Evolutionary conservation across 2,888 invertebrate genomes (phyloP), one percentile per base, ranked within the genome.

Genomic region (Eupithecia vulgata): DNA sequence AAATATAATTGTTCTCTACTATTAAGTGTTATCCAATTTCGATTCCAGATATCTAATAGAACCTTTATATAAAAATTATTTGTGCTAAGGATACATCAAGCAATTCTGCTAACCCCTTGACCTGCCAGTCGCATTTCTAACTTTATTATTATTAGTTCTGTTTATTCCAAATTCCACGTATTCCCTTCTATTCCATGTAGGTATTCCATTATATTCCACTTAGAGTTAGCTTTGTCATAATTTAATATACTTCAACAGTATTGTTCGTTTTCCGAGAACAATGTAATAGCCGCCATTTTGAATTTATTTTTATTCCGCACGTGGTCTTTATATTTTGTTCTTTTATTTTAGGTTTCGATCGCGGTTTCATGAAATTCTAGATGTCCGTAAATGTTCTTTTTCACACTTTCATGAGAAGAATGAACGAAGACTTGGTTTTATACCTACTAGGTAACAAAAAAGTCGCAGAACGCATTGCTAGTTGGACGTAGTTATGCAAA

Each of bases 321-420:
- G 30, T 34, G 62, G 30, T 34, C 15, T 45, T 6, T 1, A n/a
- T 45, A 45, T 45, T 45, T 45, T 45, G 17, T 17, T 45, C 45
- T 61, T 61, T 61, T 34, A 62, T 62, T 62, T 62, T 35, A 62
- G 35, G 30, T 61, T 30, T 61, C n/a, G n/a, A 61, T 61, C 34
- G 34, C 61, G 34, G 17, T 30, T 61, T 34, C 17, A 34, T 34
- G 34, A 62, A 34, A 35, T 8, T 62, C 8, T 62, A 35, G 15
- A 10, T 62, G 15, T 62, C 34, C 17, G 30, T 34, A 17, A 30
- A 17, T 17, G 61, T 57, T 57, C 13, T 57, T 57, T 12, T 25
- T 13, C 5, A 57, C 13, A 57, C 57, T 12, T 13, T 8, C 48
- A 48, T 52, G 21, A 52, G 10, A 48, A 10, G 0, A 13, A 5